Base-by-base conservation (phyloP, 2,888 invertebrate genomes). In the Drosophila subquinaria region DNA sequence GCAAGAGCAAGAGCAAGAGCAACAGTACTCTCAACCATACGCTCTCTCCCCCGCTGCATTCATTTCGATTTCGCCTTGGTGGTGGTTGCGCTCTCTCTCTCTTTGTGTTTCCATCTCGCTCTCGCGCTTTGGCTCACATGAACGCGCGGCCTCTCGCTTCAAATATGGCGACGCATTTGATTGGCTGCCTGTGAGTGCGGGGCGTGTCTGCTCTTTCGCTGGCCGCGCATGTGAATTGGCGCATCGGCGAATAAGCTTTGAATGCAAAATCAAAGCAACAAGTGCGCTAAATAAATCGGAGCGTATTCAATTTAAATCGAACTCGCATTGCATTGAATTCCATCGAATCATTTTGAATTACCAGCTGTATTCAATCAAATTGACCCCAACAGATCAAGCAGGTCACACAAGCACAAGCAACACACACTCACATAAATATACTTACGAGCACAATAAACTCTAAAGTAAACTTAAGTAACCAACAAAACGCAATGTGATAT, bases 401-500 rank as follows among this genome's bases (percentile, higher is more conserved):
- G 55, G 30, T 63, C 65, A 43, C 35, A 38, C 48, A 64, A 40
- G 43, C 43, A 52, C 30, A 52, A 15, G 33, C 62, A 38, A 11
- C 6, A 27, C 5, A 13, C 23, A 33, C 47, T 8, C 13, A 30
- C 1, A 30, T 30, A 30, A 30, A 30, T 30, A 8, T 61, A 43
- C 50, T 15, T 38, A 30, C 30, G 30, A 30, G 30, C 8, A 65
- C 71, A 71, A 60, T 64, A 61, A 79, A 68, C 55, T 70, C 64
- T 56, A 71, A 75, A 71, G 66, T 55, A 61, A 85, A 71, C 70
- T 75, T 63, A 73, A 69, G 76, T 74, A 79, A 82, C 62, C 76
- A 76, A 71, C 67, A 83, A 69, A 89, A 73, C 84, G 84, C 83
- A 89, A 89, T 89, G 84, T 74, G 89, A 84, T 84, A 84, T 89